Evolutionary conservation across 2,888 invertebrate genomes (phyloP), one percentile per base, ranked within the genome.

Genomic region (Leptopterna dolabrata): DNA sequence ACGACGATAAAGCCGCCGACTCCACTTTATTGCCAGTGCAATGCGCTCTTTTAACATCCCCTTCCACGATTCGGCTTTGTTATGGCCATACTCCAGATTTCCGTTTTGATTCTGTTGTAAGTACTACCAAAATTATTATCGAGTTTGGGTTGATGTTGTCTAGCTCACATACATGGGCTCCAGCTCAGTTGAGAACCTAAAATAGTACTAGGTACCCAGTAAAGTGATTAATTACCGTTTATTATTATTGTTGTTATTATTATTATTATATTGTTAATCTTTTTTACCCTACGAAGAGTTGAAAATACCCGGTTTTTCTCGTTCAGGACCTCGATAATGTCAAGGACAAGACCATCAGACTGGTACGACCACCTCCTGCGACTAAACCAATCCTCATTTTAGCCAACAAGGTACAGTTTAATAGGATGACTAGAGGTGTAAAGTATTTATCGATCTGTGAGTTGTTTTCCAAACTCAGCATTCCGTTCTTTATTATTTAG

Each of bases 51-150:
- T 91, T 93, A 30, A 89, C 91, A 14, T 88, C 91, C 63, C 90
- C 89, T 4, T 90, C 91, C 55, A 92, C 76, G 16, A 88, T 88
- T 13, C 76, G 76, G 51, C 92, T 95, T 87, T 93, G 93, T 19
- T 94, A 95, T 91, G 95, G 95, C 14, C 93, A 92, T 89, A 92
- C 92, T 88, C 90, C 93, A n/a, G 91, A 93, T 87, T 91, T 95
- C 84, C 92, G 92, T 16, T 95, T 95, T 91, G 95, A 95, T 91
- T 93, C 92, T 90, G 91, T 94, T 88, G 93, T 93, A 91, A 91
- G 92, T 90, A 89, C 87, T 86, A 45, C 19, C 1, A 24, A 78
- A 76, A 11, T 76, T 11, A 19, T 47, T 36, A 36, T 7, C 36
- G 7, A 36, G 36, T 7, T 36, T 4, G 36, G 7, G 36, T 36